Percentiles rank a stretch among this genome's conserved stretches.
phyloP scores from a whole-genome alignment of 2,888 invertebrate genomes.

The Helleia helle region DNA sequence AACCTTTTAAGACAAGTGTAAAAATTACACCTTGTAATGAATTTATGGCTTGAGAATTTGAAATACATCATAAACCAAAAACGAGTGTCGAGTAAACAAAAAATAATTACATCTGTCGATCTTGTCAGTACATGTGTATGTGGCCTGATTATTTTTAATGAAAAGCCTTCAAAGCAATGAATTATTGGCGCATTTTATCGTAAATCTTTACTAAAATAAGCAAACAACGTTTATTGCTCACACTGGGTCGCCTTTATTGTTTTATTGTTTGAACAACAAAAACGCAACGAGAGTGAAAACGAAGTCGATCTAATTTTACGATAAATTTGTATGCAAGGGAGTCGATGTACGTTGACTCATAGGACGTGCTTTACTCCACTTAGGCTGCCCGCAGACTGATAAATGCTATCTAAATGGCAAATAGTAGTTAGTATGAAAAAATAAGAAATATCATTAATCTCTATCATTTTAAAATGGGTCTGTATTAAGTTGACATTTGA shows the following conservation, averaged over 20 bases:
- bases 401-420: no score
- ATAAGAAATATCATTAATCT: no score
- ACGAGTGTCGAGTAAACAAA: not conserved
- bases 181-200: not conserved
- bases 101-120: not conserved
- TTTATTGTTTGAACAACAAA: conserved; percentile 9
- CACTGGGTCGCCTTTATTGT: conserved; percentile 10
- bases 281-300: conserved; percentile 9
- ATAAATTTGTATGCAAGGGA: conserved; percentile 34
- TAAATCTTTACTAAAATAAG: conserved; percentile 4
- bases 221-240: conserved; percentile 3
- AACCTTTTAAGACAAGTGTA: no score
- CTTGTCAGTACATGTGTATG: not conserved
- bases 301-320: conserved; percentile 25
- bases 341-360: conserved; percentile 26
- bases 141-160: conserved; percentile 3
- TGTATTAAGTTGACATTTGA: no score
- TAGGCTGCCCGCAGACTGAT: conserved; percentile 15
- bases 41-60: not conserved
- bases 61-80: not conserved
- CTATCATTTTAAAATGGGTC: no score
- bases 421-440: no score
- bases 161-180: conserved; percentile 2
- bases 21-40: no score
- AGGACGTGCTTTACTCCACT: conserved; percentile 25